These are phyloP conservation scores for Triplophysa bombifrons DNA, from an alignment of 2,797 vertebrate genomes.

Conservation along the genomic window DNA sequence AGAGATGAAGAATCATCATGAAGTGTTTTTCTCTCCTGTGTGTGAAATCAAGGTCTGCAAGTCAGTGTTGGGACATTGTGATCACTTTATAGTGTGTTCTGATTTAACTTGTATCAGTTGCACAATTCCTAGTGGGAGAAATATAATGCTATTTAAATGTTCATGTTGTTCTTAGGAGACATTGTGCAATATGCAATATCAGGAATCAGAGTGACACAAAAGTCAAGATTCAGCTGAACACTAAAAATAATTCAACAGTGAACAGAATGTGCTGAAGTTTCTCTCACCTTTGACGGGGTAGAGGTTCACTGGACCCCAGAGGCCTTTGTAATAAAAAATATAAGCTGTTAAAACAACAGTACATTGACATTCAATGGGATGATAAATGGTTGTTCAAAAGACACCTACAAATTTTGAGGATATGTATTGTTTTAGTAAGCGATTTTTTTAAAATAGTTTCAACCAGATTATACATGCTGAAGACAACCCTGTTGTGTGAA, in stretches of 20 bases:
- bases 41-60: slow-evolving; percentile 16
- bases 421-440: slow-evolving; percentile 6
- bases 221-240: neutral
- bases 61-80: neutral
- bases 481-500: neutral
- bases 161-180: slow-evolving; percentile 11
- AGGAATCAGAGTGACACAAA: neutral
- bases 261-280: slow-evolving; percentile 29
- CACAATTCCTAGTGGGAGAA: slow-evolving; percentile 17
- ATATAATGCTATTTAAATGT: slow-evolving; percentile 8
- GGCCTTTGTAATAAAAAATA: slow-evolving; percentile 14
- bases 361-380: neutral
- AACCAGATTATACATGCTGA: neutral
- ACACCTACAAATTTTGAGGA: neutral
- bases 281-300: slow-evolving; percentile 23
- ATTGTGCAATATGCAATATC: slow-evolving; percentile 38
- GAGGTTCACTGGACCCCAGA: slow-evolving; percentile 47
- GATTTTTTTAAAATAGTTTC: neutral
- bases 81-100: slow-evolving; percentile 21
- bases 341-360: slow-evolving; percentile 34
- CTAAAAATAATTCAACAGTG: slow-evolving; percentile 30
- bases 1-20: neutral
- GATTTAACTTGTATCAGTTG: slow-evolving; percentile 1
- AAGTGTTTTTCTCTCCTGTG: slow-evolving; percentile 7
- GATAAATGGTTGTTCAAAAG: slow-evolving; percentile 37